Evolutionary conservation across 2,888 invertebrate species (phyloP).

Genomic region (Tineola bisselliella): DNA sequence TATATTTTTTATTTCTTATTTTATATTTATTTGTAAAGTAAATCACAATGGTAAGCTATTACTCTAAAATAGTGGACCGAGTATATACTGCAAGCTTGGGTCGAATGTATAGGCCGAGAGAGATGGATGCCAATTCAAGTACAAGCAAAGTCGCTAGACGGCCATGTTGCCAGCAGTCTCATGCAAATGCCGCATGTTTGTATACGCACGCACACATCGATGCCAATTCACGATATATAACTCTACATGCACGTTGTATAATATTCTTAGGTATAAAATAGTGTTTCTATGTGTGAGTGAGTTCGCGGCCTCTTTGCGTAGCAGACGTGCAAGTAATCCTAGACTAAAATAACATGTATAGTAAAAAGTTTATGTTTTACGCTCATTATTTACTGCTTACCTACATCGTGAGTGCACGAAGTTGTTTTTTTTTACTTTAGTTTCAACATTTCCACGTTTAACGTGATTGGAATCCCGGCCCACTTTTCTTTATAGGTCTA

Average conservation of each 20-base stretch:
- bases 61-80: background rate
- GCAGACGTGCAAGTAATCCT: slow-evolving; percentile 10
- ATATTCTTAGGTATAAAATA: slow-evolving; percentile 25
- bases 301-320: slow-evolving; percentile 35
- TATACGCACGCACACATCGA: background rate
- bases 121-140: background rate
- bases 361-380: background rate
- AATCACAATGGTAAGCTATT: no score
- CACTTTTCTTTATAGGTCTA: background rate
- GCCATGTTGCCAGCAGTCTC: slow-evolving; percentile 33
- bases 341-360: slow-evolving; percentile 9
- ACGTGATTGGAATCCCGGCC: background rate
- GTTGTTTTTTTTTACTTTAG: background rate
- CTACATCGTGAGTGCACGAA: background rate
- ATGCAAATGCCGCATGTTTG: slow-evolving; percentile 39
- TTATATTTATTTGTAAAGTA: no score
- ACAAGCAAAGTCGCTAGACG: slow-evolving; percentile 24
- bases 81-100: background rate
- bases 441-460: background rate
- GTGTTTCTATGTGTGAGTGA: slow-evolving; percentile 22
- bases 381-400: background rate
- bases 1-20: no score
- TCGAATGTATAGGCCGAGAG: background rate
- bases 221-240: background rate
- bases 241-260: background rate